Evolutionary conservation across 2,797 vertebrate species (phyloP).

Genomic region (Mormyrops boulengeri): DNA sequence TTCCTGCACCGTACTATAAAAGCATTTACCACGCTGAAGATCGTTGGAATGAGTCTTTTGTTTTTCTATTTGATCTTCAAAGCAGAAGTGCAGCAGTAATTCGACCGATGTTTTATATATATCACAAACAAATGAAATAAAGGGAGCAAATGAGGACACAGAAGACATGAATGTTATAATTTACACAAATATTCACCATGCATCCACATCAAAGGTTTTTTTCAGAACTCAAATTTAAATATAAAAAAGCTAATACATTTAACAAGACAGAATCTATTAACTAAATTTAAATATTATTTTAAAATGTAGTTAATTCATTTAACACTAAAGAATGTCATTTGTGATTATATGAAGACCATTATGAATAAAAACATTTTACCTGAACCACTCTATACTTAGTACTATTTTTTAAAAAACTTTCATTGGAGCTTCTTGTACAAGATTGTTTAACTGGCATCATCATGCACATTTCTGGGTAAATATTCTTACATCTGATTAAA

Average conservation of each 20-base stretch:
- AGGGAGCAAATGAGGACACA: not conserved
- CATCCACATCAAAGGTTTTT: not conserved
- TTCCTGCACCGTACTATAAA: constrained; percentile 58
- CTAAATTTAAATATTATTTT: not conserved
- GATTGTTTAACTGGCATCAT: not conserved
- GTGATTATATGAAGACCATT: not conserved
- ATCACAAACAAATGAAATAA: not conserved
- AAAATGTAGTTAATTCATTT: not conserved
- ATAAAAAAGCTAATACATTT: not conserved
- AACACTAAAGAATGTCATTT: not conserved
- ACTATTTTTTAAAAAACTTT: not conserved
- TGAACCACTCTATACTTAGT: not conserved
- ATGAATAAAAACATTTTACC: not conserved
- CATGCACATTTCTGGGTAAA: not conserved
- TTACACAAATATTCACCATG: not conserved
- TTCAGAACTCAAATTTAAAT: not conserved
- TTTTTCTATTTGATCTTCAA: not conserved
- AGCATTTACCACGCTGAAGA: constrained; percentile 29
- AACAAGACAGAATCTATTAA: not conserved
- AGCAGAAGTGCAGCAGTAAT: not conserved
- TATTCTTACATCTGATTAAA: not conserved
- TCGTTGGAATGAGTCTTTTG: constrained; percentile 3
- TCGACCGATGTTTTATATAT: not conserved
- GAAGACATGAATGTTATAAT: not conserved
- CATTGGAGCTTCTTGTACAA: not conserved